A percentile compares a stretch with the other conserved stretches of the same genome.
Evolutionary conservation across 2,888 invertebrate genomes (phyloP).

Genomic region (Dasysyrphus tricinctus): DNA sequence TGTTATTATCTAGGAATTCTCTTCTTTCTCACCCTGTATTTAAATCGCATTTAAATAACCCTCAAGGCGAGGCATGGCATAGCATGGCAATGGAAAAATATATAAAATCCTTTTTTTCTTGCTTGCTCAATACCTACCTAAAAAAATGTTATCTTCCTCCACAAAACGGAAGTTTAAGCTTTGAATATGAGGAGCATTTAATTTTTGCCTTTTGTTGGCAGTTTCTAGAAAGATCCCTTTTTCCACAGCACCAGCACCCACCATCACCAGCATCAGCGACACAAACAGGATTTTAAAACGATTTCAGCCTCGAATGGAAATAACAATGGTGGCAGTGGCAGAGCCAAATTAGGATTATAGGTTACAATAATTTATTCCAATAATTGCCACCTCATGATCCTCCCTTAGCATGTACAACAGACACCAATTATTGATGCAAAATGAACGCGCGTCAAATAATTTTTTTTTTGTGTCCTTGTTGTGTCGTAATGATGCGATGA

Average conservation of each 20-base stretch:
- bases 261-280: not conserved
- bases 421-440: slow-evolving; percentile 38
- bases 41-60: no score
- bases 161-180: slow-evolving; percentile 38
- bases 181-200: slow-evolving; percentile 45
- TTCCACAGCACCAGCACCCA: not conserved
- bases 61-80: no score
- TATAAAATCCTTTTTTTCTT: not conserved
- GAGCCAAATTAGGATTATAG: slow-evolving; percentile 65
- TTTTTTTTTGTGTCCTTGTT: slow-evolving; percentile 4
- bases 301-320: slow-evolving; percentile 46
- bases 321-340: slow-evolving; percentile 42
- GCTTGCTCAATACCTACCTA: not conserved
- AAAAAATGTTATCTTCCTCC: slow-evolving; percentile 1
- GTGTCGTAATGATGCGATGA: not conserved
- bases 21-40: no score
- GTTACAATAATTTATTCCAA: slow-evolving; percentile 69
- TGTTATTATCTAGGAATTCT: no score
- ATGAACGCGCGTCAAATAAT: slow-evolving; percentile 38
- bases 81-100: no score
- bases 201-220: slow-evolving; percentile 57
- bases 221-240: slow-evolving; percentile 2
- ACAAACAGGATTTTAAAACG: slow-evolving; percentile 11
- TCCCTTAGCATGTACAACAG: slow-evolving; percentile 7
- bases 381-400: slow-evolving; percentile 43